Base-by-base conservation (phyloP, 2,888 invertebrate genomes). In the Lycaena phlaeas region DNA sequence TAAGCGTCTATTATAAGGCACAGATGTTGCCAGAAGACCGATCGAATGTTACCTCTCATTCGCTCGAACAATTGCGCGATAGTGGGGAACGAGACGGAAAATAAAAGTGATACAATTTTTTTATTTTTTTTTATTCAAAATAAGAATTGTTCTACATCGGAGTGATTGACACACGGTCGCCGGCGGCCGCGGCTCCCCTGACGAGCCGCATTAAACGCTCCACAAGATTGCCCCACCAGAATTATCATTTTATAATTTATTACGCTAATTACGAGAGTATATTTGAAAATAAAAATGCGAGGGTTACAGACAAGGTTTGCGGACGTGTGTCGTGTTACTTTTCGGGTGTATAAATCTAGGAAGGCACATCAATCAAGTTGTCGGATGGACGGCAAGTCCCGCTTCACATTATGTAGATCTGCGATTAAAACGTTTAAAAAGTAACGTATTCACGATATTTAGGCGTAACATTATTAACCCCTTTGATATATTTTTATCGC, bases 201-300 rank as follows among this genome's bases (percentile, higher is more conserved):
- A 72, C 74, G 75, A 66, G 62, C n/a, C n/a, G 70, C 62, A 68
- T 72, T 71, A 74, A 72, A 64, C 76, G 67, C 61, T 73, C 71
- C 74, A 75, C 79, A 79, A 79, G 82, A 78, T 76, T 72, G 72
- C 74, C 74, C 78, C 69, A 64, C 69, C 61, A 70, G 72, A 74
- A 77, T 78, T 82, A 84, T 82, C 84, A 77, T 84, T 84, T 84
- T 74, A 73, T 79, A 79, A 84, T 84, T 81, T 84, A 82, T 84
- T 78, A 81, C 78, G 75, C 81, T 82, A 82, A 84, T 84, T 82
- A 82, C 76, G 67, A 72, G 73, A 70, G 70, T 74, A 67, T 72
- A 74, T 81, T 75, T 74, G 76, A 79, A 81, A 81, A 81, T 73
- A 67, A 79, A 79, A 79, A 43, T 69, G 68, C 64, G 71, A 69